These are phyloP conservation scores for Acrocyrtus sp. DNA, from an alignment of 2,888 invertebrate genomes.

Conservation along the genomic window DNA sequence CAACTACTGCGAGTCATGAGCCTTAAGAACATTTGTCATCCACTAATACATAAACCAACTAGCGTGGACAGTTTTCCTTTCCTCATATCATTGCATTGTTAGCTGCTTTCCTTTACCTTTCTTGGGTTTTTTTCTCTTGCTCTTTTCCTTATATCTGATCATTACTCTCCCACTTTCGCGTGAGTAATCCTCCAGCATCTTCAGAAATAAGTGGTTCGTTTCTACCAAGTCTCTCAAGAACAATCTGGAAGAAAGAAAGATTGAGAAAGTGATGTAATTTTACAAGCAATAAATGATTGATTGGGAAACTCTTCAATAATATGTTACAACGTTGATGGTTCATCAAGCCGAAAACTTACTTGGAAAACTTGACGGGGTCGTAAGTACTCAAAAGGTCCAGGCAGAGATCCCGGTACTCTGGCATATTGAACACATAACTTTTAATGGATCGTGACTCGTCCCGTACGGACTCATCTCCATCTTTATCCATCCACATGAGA, in stretches of 20 bases:
- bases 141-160: constrained; percentile 68
- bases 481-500: constrained; percentile 83
- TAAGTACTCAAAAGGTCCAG: constrained; percentile 82
- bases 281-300: constrained; percentile 10
- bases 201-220: constrained; percentile 89
- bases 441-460: constrained; percentile 88
- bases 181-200: constrained; percentile 78
- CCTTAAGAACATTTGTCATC: no score
- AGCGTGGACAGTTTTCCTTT: no score
- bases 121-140: constrained; percentile 59
- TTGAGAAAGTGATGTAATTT: neutral
- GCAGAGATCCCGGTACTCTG: constrained; percentile 93
- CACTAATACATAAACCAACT: no score
- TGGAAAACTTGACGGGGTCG: constrained; percentile 87
- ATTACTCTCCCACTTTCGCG: constrained; percentile 70
- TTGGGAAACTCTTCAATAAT: constrained; percentile 42
- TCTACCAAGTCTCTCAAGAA: constrained; percentile 90
- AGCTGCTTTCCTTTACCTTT: no score
- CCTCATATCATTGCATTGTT: no score
- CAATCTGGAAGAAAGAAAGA: constrained; percentile 69
- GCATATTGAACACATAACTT: constrained; percentile 90
- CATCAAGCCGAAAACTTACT: constrained; percentile 69
- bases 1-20: no score
- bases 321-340: constrained; percentile 13
- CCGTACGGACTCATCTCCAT: constrained; percentile 75